These are phyloP conservation scores for Volucella zonaria DNA, from an alignment of 2,888 invertebrate species.

Conservation along the genomic window DNA sequence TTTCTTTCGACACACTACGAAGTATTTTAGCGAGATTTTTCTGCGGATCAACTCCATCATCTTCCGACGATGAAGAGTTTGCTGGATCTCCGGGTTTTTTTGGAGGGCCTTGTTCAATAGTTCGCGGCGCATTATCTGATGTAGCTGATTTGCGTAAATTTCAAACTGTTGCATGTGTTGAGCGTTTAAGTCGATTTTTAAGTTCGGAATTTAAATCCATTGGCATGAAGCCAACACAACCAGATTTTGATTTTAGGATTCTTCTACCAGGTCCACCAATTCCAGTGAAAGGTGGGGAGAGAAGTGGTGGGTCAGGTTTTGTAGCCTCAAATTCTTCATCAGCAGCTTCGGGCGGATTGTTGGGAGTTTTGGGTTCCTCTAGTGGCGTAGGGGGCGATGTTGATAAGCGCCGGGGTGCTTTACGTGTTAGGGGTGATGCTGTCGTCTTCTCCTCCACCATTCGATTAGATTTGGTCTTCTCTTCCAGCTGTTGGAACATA, in stretches of 20 bases:
- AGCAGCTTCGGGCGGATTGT: slow-evolving; percentile 75
- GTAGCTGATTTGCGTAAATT: slow-evolving; percentile 81
- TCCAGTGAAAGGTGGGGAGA: slow-evolving; percentile 66
- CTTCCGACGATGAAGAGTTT: slow-evolving; percentile 70
- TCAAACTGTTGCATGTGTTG: slow-evolving; percentile 81
- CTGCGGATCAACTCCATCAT: slow-evolving; percentile 76
- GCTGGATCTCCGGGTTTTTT: slow-evolving; percentile 52
- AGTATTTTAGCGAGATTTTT: slow-evolving; percentile 80
- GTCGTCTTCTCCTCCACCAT: slow-evolving; percentile 67
- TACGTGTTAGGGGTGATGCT: slow-evolving; percentile 73
- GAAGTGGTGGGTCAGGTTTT: slow-evolving; percentile 59
- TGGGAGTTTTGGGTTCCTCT: slow-evolving; percentile 76
- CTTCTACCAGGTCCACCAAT: slow-evolving; percentile 77
- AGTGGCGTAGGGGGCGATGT: slow-evolving; percentile 74
- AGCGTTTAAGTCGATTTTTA: slow-evolving; percentile 81
- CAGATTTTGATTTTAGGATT: slow-evolving; percentile 80
- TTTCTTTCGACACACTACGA: slow-evolving; percentile 80
- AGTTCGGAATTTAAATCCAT: slow-evolving; percentile 81
- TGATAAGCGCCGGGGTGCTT: slow-evolving; percentile 78
- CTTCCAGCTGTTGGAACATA: slow-evolving; percentile 88
- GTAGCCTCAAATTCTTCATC: slow-evolving; percentile 78
- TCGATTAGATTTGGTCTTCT: slow-evolving; percentile 84
- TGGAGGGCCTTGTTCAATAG: slow-evolving; percentile 31
- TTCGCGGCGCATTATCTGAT: slow-evolving; percentile 75
- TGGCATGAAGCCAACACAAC: slow-evolving; percentile 80